Conservation (phyloP, 2,113 vertebrate species). For the Austrofundulus limnaeus region DNA sequence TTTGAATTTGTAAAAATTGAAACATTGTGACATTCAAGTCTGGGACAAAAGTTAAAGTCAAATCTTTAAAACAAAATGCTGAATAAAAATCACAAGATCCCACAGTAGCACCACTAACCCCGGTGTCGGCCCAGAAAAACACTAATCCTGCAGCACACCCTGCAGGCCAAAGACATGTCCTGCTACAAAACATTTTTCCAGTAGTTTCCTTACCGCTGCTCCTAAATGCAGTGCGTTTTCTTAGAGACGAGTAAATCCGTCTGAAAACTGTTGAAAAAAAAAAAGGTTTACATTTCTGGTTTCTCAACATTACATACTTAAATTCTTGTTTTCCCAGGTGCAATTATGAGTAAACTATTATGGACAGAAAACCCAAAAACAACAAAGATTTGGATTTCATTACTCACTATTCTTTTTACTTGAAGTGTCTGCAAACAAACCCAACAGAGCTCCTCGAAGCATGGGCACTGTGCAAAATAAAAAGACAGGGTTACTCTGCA, state of each 20-base stretch:
- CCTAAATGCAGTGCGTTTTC: not conserved
- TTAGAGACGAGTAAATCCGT: not conserved
- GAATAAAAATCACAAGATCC: not conserved
- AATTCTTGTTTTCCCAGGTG: too few relatives aligned
- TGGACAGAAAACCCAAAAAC: too few relatives aligned
- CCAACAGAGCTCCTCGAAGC: not conserved
- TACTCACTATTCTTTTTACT: not conserved
- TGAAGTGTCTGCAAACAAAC: too few relatives aligned
- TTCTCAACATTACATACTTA: too few relatives aligned
- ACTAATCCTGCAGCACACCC: not conserved
- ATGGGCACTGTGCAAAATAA: not conserved
- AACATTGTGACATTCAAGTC: too few relatives aligned
- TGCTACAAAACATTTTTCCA: not conserved
- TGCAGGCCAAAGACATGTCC: not conserved
- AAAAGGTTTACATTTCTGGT: not conserved
- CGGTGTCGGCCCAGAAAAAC: too few relatives aligned
- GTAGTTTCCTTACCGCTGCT: not conserved
- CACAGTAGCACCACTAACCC: not conserved
- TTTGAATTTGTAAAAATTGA: not conserved
- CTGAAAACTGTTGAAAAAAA: constrained; percentile 9
- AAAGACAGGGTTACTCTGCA: not conserved
- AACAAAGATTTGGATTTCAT: not conserved
- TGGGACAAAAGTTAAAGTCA: not conserved
- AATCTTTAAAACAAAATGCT: not conserved
- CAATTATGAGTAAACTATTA: not conserved